phyloP scores from a whole-genome alignment of 1,140 invertebrate species.

The Dendroctonus valens region DNA sequence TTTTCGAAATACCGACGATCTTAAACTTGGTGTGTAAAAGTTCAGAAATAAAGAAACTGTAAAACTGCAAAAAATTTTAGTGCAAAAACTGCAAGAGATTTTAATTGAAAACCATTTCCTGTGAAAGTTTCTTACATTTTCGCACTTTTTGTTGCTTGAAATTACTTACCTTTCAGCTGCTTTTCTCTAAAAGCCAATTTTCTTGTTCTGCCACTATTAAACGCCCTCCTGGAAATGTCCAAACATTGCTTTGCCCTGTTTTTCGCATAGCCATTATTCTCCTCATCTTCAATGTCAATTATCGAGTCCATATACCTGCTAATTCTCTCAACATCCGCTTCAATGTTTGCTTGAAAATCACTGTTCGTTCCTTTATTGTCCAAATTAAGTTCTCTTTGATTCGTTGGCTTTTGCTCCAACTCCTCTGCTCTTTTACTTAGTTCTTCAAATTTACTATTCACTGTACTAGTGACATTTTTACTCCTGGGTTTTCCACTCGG shows the following conservation, averaged over 20 bases:
- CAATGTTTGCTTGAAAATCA: background rate
- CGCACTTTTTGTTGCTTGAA: no score
- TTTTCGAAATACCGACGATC: no score
- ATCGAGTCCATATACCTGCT: background rate
- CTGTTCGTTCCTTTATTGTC: background rate
- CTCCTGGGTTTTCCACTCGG: background rate
- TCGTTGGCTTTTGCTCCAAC: background rate
- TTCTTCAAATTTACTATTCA: slow-evolving; percentile 16
- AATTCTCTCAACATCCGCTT: background rate
- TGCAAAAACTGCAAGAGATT: no score
- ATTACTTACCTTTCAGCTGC: slow-evolving; percentile 64
- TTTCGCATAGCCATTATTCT: background rate
- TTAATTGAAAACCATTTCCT: no score
- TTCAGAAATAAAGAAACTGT: no score
- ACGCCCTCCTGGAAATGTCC: slow-evolving; percentile 47
- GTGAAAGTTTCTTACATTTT: no score
- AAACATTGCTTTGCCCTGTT: slow-evolving; percentile 28
- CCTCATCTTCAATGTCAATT: slow-evolving; percentile 3
- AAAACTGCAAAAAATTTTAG: no score
- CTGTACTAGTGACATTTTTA: slow-evolving; percentile 1
- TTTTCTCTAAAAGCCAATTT: slow-evolving; percentile 73
- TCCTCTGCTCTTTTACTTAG: slow-evolving; percentile 2
- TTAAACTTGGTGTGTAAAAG: no score
- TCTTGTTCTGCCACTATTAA: slow-evolving; percentile 70
- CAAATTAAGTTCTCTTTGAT: slow-evolving; percentile 6